phyloP scores from a whole-genome alignment of 1,140 invertebrate genomes.

The Scaptomyza pallida region DNA sequence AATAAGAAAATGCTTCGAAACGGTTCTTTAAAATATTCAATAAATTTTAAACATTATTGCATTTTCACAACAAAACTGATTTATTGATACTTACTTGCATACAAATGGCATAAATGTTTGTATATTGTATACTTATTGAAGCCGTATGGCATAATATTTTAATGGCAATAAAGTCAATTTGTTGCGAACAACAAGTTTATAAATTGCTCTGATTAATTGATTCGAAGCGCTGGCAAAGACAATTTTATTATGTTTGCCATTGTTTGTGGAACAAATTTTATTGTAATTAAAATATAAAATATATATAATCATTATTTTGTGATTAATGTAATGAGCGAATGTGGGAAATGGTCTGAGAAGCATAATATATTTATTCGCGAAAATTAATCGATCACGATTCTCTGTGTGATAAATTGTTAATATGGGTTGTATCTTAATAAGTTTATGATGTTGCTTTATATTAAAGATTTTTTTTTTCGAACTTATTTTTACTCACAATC shows the following conservation, averaged over 20 bases:
- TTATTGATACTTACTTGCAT: not conserved
- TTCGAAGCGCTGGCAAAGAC: not conserved
- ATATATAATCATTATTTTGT: not conserved
- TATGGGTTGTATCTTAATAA: too few species aligned
- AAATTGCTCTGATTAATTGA: conserved; percentile 22
- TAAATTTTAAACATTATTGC: too few species aligned
- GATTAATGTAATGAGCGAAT: not conserved
- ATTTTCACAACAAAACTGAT: not conserved
- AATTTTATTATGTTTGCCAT: not conserved
- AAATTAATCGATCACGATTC: too few species aligned
- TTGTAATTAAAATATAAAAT: conserved; percentile 1
- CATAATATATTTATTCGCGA: too few species aligned
- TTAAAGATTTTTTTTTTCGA: too few species aligned
- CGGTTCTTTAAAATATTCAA: not conserved
- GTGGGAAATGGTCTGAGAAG: too few species aligned
- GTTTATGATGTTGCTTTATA: too few species aligned
- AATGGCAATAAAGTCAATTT: conserved; percentile 40
- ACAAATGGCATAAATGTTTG: not conserved
- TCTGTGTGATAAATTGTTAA: too few species aligned
- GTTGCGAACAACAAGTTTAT: conserved; percentile 16
- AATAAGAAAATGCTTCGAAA: not conserved
- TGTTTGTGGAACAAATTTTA: not conserved
- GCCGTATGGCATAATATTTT: conserved; percentile 24
- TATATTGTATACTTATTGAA: not conserved
- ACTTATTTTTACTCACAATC: too few species aligned